Base-by-base conservation (phyloP, 2,797 vertebrate genomes). In the Malacoraja senta region DNA sequence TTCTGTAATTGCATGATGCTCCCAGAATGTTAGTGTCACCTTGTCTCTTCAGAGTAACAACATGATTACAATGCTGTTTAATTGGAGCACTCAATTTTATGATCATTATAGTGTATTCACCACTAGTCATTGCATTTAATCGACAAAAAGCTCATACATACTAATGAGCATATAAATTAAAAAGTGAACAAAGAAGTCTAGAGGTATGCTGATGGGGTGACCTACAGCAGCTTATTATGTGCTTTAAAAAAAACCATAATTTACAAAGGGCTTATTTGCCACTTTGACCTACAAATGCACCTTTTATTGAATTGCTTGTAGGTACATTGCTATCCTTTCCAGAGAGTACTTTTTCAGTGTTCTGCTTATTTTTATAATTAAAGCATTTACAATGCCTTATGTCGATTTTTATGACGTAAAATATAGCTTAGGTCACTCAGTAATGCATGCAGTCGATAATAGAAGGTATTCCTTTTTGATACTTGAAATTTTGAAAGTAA, bases 141-240 rank as follows among this genome's bases (percentile, higher is more conserved):
- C 96, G 97, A 93, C 95, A 94, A 96, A 97, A 97, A 98, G 97
- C 97, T 97, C 97, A 97, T 98, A 97, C 97, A 97, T 98, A 96
- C 97, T 98, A 96, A 97, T 98, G 95, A 97, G 96, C 96, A 97
- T 97, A 97, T 95, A 98, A 96, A 98, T 98, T 95, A 79, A 97
- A 95, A 93, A 93, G 94, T 96, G 95, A 95, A 97, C 94, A 97
- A 97, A 97, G 96, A 94, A 94, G 95, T 97, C 95, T 96, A 95
- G 94, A 96, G 96, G 95, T 96, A 96, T 95, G 94, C 94, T 95
- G 95, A 95, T 94, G 94, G 95, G 96, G 96, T 95, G 95, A 96
- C 95, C 95, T 92, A 76, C 38, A 71, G 32, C 9, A 92, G 71
- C 71, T 74, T 58, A 53, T 72, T 44, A 92, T 92, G 35, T 74